A percentile compares a stretch with the other conserved stretches of the same genome.
Evolutionary conservation across 1,140 invertebrate species (phyloP).

Genomic region (Drosophila mojavensis): DNA sequence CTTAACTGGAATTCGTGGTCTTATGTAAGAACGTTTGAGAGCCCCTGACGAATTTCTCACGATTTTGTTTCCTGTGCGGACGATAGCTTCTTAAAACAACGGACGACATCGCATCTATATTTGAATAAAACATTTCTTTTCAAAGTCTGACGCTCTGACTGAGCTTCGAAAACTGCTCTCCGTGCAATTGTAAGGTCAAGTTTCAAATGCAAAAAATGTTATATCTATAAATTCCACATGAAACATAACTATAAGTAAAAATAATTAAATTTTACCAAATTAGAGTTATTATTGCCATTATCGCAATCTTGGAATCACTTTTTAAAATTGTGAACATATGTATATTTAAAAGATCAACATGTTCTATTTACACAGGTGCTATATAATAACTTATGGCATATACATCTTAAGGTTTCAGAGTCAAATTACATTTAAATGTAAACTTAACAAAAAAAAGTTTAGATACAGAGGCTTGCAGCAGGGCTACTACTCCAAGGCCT

Average conservation of each 20-base stretch:
- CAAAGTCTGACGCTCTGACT: too few relatives aligned
- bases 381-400: constrained; percentile 36
- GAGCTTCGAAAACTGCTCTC: too few relatives aligned
- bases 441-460: constrained; percentile 13
- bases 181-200: too few relatives aligned
- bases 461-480: neutral
- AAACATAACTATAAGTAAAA: too few relatives aligned
- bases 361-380: constrained; percentile 28
- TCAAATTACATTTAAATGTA: constrained; percentile 17
- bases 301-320: neutral
- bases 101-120: neutral
- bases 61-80: constrained; percentile 37
- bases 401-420: constrained; percentile 2
- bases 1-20: constrained; percentile 33
- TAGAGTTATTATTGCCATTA: too few relatives aligned
- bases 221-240: too few relatives aligned
- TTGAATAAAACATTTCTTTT: too few relatives aligned
- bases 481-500: constrained; percentile 10
- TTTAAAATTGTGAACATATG: neutral
- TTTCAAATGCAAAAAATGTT: too few relatives aligned
- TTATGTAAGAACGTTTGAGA: constrained; percentile 14
- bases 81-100: neutral
- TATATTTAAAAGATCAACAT: constrained; percentile 28
- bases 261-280: too few relatives aligned
- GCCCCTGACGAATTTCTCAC: constrained; percentile 29